Conservation (phyloP, 2,797 vertebrate species). For the Tolypeutes matacus region DNA sequence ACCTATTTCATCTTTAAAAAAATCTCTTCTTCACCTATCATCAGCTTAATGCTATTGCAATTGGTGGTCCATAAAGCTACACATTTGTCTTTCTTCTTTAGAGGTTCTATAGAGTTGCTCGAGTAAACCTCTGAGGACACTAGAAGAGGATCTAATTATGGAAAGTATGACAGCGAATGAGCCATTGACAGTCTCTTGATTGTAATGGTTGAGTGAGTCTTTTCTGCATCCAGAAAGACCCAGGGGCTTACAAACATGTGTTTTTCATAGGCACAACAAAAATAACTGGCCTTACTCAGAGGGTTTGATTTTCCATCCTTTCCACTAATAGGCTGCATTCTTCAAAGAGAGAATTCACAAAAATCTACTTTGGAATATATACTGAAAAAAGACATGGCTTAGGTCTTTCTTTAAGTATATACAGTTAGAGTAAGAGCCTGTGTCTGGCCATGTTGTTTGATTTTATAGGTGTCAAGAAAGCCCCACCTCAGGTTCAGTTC, state of each 20-base stretch:
- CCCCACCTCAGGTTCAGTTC: not conserved
- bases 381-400: not conserved
- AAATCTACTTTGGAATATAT: not conserved
- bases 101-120: slow-evolving; percentile 62
- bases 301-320: slow-evolving; percentile 25
- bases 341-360: slow-evolving; percentile 2
- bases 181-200: slow-evolving; percentile 68
- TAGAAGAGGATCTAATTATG: slow-evolving; percentile 70
- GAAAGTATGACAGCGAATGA: slow-evolving; percentile 67
- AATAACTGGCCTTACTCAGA: slow-evolving; percentile 51
- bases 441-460: not conserved
- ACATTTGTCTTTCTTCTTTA: slow-evolving; percentile 68
- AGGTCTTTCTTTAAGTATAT: not conserved
- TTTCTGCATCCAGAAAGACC: slow-evolving; percentile 69
- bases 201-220: slow-evolving; percentile 64
- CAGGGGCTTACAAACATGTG: slow-evolving; percentile 27
- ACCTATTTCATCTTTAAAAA: slow-evolving; percentile 62
- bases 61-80: slow-evolving; percentile 58
- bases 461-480: not conserved
- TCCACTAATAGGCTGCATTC: not conserved
- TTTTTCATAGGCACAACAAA: slow-evolving; percentile 58
- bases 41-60: slow-evolving; percentile 10
- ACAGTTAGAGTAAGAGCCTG: not conserved
- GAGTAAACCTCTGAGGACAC: slow-evolving; percentile 70
- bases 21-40: slow-evolving; percentile 68